phyloP scores from a whole-genome alignment of 2,888 invertebrate species.

The Spialia ferax region DNA sequence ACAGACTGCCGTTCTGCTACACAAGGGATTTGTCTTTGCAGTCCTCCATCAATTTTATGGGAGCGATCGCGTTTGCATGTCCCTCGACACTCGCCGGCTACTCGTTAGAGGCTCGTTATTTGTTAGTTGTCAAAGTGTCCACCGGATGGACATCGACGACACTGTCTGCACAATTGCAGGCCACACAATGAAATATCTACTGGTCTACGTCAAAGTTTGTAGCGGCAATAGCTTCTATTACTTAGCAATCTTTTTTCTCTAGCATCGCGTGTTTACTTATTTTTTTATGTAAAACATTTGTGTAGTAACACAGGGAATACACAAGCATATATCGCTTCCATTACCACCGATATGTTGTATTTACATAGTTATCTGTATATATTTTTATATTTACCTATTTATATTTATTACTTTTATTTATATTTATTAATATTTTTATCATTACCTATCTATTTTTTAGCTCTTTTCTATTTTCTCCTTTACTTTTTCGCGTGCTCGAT shows the following conservation, averaged over 20 bases:
- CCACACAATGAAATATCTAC: constrained; percentile 58
- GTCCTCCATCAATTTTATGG: constrained; percentile 41
- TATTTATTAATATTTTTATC: no score
- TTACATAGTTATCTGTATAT: no score
- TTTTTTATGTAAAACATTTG: no score
- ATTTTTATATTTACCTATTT: no score
- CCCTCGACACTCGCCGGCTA: constrained; percentile 67
- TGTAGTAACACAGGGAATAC: no score
- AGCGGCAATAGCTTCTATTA: not conserved
- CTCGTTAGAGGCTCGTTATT: constrained; percentile 82
- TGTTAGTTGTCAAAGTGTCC: constrained; percentile 76
- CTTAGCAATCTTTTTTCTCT: not conserved
- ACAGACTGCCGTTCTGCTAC: no score
- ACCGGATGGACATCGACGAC: constrained; percentile 53
- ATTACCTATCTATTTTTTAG: no score
- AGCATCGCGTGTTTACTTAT: not conserved
- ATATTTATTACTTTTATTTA: no score
- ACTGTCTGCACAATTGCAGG: constrained; percentile 59
- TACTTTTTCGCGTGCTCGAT: no score
- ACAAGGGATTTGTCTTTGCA: constrained; percentile 5
- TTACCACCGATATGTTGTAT: no score
- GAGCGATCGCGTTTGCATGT: constrained; percentile 45
- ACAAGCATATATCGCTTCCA: no score
- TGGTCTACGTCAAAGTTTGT: not conserved
- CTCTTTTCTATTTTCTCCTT: no score